These are phyloP conservation scores for Catagonus wagneri DNA, from an alignment of 2,113 vertebrate genomes.

Conservation along the genomic window DNA sequence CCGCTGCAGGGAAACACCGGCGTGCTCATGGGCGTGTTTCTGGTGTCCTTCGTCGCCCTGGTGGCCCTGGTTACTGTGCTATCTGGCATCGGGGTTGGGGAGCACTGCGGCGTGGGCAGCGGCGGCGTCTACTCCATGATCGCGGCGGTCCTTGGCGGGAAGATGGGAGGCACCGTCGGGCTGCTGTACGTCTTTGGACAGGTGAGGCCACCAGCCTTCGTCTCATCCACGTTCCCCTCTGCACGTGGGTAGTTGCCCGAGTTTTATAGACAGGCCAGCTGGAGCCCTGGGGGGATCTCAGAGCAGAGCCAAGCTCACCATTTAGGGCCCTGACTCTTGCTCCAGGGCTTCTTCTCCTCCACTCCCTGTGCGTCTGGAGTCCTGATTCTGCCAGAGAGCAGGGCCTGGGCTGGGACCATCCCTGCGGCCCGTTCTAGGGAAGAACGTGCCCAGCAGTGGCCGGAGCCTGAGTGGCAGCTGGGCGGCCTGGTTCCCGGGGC, in stretches of 20 bases:
- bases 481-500: background rate
- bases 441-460: background rate
- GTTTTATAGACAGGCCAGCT: background rate
- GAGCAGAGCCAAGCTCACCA: background rate
- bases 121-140: slow-evolving; percentile 98
- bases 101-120: slow-evolving; percentile 91
- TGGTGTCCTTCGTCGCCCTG: slow-evolving; percentile 94
- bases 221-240: background rate
- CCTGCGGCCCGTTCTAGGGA: background rate
- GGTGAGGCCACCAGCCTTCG: slow-evolving; percentile 83
- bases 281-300: background rate
- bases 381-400: background rate
- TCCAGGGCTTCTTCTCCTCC: background rate
- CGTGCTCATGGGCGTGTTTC: slow-evolving; percentile 93
- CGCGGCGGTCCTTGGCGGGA: slow-evolving; percentile 94
- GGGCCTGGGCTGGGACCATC: background rate
- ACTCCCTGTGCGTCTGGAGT: background rate
- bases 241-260: too few species aligned
- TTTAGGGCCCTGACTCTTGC: background rate
- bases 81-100: slow-evolving; percentile 95
- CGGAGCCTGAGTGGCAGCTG: background rate
- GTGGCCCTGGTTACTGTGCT: slow-evolving; percentile 96
- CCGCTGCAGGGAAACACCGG: slow-evolving; percentile 95
- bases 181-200: slow-evolving; percentile 98
- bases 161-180: slow-evolving; percentile 93